These are phyloP conservation scores for Corythornis madagascariensis DNA, from an alignment of 2,113 vertebrate genomes.

Conservation along the genomic window DNA sequence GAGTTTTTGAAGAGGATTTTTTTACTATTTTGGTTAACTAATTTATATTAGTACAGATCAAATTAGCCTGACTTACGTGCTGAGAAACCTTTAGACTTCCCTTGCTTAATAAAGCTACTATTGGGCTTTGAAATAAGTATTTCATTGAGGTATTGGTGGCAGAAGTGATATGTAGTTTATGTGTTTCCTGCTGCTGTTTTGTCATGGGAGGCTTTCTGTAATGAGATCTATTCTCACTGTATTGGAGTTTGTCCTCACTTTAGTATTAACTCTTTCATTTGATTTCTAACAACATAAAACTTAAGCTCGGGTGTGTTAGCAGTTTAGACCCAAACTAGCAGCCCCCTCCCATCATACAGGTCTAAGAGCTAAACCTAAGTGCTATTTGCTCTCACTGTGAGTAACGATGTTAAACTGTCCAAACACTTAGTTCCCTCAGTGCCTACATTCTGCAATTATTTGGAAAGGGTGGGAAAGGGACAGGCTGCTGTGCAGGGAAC, in stretches of 20 bases:
- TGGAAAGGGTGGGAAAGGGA: background rate
- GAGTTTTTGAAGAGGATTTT: background rate
- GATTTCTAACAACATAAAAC: background rate
- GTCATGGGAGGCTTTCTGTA: background rate
- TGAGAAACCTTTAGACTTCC: background rate
- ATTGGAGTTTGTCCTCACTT: background rate
- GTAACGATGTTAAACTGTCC: background rate
- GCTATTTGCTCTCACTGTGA: background rate
- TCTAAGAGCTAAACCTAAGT: background rate
- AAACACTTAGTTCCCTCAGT: background rate
- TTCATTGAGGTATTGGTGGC: constrained; percentile 7
- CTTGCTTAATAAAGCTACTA: background rate
- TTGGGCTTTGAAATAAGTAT: background rate
- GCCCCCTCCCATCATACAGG: too few species aligned
- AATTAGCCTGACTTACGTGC: background rate
- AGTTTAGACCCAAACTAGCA: background rate
- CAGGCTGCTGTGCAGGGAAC: background rate
- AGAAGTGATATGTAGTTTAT: background rate
- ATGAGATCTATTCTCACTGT: background rate
- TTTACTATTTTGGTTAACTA: background rate
- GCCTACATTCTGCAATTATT: background rate
- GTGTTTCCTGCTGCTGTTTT: background rate
- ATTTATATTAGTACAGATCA: background rate
- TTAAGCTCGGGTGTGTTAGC: background rate
- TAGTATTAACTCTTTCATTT: background rate